Conservation (phyloP, 2,113 vertebrate genomes). For the Cryptotis parvus region DNA sequence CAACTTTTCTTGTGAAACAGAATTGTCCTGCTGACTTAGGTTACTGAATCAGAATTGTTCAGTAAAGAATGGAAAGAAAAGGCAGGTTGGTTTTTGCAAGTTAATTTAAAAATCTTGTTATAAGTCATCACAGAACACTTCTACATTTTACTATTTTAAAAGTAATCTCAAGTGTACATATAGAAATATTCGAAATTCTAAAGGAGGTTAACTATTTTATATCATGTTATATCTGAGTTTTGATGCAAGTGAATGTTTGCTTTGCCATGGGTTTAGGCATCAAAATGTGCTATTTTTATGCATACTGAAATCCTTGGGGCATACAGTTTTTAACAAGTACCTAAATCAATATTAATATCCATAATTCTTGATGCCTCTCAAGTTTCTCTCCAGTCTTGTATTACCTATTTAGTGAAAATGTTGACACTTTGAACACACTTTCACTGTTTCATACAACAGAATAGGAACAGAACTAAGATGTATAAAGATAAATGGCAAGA, state of each 20-base stretch:
- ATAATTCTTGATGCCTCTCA: background rate
- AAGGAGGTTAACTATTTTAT: background rate
- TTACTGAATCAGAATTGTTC: background rate
- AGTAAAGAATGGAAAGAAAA: background rate
- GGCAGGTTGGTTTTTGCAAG: background rate
- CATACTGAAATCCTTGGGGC: background rate
- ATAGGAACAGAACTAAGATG: background rate
- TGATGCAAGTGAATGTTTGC: background rate
- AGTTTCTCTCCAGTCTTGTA: background rate
- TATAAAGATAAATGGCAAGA: background rate
- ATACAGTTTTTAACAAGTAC: background rate
- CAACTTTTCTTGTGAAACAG: background rate
- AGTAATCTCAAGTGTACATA: background rate
- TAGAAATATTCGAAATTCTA: background rate
- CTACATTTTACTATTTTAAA: background rate
- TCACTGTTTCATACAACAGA: conserved; percentile 9
- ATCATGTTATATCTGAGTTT: background rate
- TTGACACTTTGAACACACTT: background rate
- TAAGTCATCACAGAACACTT: background rate
- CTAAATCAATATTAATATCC: background rate
- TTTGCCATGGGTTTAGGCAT: conserved; percentile 22
- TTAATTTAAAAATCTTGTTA: background rate
- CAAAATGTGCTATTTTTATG: background rate
- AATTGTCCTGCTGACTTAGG: conserved; percentile 29
- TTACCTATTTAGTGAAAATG: background rate